Base-by-base conservation (phyloP, 2,888 invertebrate species). In the Coenonympha arcania region DNA sequence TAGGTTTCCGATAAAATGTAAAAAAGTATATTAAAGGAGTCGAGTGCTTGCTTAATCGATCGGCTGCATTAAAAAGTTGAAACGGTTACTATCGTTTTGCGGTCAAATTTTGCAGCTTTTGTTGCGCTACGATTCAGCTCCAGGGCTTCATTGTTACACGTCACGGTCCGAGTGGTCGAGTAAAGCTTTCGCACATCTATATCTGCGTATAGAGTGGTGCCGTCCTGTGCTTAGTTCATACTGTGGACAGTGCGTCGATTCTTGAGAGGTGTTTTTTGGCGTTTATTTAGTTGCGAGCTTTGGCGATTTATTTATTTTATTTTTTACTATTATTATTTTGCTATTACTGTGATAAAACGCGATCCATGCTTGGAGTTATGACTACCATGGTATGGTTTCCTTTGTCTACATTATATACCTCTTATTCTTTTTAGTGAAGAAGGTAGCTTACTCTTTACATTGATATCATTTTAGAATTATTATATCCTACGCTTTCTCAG, bases 361-460 rank as follows among this genome's bases (percentile, higher is more conserved):
- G 81, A 85, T 81, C 85, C 83, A 86, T 86, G 85, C 85, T 86
- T 79, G 85, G 85, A 85, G 85, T 82, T 80, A 86, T 86, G 85
- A 85, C 85, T 79, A 86, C 85, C 82, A 84, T 86, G 85, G 85
- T 86, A 86, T 85, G 85, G 85, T 85, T 85, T 84, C 78, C 85
- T 85, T 86, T 86, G 85, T 85, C 79, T 83, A 79, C 71, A 75
- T 76, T 79, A 71, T 66, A 71, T 75, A 69, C 64, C 69, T 74
- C 67, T 74, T 70, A 64, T 60, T 73, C 68, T 76, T 72, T 71
- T 72, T 77, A 73, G 77, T 72, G 69, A 67, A 67, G 64, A 71
- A 69, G 71, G 66, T 81, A 80, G 82, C 66, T 75, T 66, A 65
- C 67, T 62, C 58, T 61, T 59, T 48, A 55, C 54, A 55, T 56